These are phyloP conservation scores for Schizothorax lantsangensis DNA, from an alignment of 2,797 vertebrate species.

Conservation along the genomic window DNA sequence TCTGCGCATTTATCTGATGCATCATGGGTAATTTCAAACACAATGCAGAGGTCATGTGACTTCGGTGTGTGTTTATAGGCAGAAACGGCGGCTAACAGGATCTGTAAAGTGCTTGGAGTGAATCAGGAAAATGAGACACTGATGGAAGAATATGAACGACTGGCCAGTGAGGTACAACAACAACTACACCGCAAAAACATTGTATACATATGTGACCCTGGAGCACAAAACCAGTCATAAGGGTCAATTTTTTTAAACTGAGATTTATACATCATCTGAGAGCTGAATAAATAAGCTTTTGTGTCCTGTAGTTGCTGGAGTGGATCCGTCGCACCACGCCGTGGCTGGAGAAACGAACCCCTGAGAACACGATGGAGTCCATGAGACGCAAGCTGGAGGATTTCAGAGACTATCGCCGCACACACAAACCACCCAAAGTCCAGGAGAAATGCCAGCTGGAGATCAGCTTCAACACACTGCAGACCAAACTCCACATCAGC, in stretches of 20 bases:
- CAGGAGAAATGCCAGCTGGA: constrained; percentile 31
- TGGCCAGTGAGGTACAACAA: constrained; percentile 63
- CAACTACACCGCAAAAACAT: no score
- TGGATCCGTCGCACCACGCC: constrained; percentile 89
- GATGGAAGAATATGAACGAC: constrained; percentile 90
- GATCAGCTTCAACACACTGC: constrained; percentile 76
- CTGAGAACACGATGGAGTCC: constrained; percentile 83
- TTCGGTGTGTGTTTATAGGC: constrained; percentile 71
- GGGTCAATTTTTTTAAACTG: no score
- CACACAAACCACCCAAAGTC: constrained; percentile 75
- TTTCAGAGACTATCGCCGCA: constrained; percentile 85
- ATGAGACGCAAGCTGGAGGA: constrained; percentile 89
- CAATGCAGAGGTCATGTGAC: neutral
- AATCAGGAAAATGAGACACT: constrained; percentile 90
- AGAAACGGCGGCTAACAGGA: constrained; percentile 69
- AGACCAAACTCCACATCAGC: constrained; percentile 85
- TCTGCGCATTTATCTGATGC: neutral
- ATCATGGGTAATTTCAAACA: neutral
- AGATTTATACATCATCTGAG: no score
- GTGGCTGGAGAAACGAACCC: constrained; percentile 86
- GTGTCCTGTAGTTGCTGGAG: constrained; percentile 78
- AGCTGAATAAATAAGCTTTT: no score
- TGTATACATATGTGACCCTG: no score
- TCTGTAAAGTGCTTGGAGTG: constrained; percentile 80
- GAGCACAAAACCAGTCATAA: no score